Conservation (phyloP, 1,140 invertebrate genomes). For the Magallana gigas region DNA sequence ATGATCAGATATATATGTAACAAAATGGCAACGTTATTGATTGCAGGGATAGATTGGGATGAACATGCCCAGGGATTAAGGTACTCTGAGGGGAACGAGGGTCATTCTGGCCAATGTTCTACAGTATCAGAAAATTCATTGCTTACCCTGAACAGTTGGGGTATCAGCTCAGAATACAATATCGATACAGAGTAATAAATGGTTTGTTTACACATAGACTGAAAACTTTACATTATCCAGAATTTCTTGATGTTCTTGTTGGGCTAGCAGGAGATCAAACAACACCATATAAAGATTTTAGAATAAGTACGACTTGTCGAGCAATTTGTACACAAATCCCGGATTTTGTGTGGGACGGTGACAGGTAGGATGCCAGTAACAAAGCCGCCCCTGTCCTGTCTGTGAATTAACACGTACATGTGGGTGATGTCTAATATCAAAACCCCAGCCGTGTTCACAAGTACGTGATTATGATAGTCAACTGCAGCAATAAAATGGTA, state of each 20-base stretch:
- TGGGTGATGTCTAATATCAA: too few species aligned
- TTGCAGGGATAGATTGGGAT: background rate
- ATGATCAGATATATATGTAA: conserved; percentile 22
- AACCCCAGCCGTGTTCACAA: background rate
- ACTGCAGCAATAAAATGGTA: background rate
- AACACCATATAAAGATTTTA: conserved; percentile 37
- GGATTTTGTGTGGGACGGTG: background rate
- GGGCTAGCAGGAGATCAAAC: background rate
- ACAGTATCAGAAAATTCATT: background rate
- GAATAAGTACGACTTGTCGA: conserved; percentile 18
- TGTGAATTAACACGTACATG: background rate
- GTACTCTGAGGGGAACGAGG: background rate
- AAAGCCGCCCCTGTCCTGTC: background rate
- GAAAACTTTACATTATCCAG: conserved; percentile 23
- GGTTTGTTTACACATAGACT: conserved; percentile 10
- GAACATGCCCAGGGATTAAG: background rate
- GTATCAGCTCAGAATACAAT: background rate
- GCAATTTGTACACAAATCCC: background rate
- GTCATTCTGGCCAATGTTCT: background rate
- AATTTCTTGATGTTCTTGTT: conserved; percentile 33
- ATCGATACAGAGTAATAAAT: conserved; percentile 32
- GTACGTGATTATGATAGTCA: background rate
- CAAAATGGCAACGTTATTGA: conserved; percentile 25
- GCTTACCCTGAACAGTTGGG: background rate
- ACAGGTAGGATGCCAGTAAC: background rate